Conservation (phyloP, 92 coral and sea anemone genomes). For the Palythoa grandis region DNA sequence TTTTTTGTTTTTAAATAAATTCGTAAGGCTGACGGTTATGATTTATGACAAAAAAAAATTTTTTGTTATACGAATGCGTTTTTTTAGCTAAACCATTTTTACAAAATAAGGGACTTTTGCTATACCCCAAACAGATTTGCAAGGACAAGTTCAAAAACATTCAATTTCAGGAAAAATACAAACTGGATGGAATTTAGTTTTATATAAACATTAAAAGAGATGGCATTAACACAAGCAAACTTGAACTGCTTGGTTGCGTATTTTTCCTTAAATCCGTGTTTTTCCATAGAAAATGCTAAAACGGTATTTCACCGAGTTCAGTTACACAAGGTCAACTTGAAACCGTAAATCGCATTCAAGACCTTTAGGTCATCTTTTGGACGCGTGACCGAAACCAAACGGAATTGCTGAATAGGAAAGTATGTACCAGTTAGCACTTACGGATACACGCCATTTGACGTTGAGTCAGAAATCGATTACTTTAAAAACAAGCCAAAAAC, state of each 20-base stretch:
- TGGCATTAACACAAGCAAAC: not conserved
- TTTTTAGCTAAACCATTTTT: not conserved
- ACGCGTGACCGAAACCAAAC: slow-evolving; percentile 22
- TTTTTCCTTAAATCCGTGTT: not conserved
- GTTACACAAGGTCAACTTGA: slow-evolving; percentile 35
- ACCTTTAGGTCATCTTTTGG: slow-evolving; percentile 3
- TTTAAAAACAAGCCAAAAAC: slow-evolving; percentile 27
- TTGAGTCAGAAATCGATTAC: slow-evolving; percentile 1
- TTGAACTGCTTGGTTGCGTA: slow-evolving; percentile 13
- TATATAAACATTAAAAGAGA: slow-evolving; percentile 5
- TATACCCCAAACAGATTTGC: not conserved
- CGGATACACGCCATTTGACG: slow-evolving; percentile 12
- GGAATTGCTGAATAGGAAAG: slow-evolving; percentile 4
- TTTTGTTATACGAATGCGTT: not conserved
- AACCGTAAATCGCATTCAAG: slow-evolving; percentile 23
- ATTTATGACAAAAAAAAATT: not conserved
- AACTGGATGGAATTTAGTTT: slow-evolving; percentile 9
- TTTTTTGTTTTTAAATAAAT: no score
- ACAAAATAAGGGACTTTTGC: not conserved
- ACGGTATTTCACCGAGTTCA: slow-evolving; percentile 11
- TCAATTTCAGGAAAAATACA: slow-evolving; percentile 15
- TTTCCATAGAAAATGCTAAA: not conserved
- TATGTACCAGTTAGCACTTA: slow-evolving; percentile 4
- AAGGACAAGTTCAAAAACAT: not conserved
- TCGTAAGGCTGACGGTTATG: not conserved